phyloP scores from a whole-genome alignment of 2,888 invertebrate species.

The Drosophila eohydei region DNA sequence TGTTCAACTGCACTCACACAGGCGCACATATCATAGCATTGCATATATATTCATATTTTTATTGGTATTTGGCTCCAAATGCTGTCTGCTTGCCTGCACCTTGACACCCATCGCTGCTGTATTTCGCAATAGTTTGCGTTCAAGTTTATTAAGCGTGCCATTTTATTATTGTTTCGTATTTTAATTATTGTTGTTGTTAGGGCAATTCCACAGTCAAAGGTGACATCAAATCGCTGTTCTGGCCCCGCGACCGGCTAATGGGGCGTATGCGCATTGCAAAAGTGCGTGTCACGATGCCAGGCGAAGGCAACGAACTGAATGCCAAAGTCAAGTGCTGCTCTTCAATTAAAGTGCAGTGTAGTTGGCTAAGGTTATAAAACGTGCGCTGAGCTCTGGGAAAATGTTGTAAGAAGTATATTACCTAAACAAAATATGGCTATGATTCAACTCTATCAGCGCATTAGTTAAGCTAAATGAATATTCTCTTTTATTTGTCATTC shows the following conservation, averaged over 20 bases:
- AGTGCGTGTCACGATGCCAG: constrained; percentile 60
- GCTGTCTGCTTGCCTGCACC: constrained; percentile 41
- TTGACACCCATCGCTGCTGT: constrained; percentile 63
- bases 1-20: constrained; percentile 33
- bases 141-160: constrained; percentile 28
- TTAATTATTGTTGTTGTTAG: constrained; percentile 16
- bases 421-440: neutral
- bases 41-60: constrained; percentile 37
- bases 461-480: neutral
- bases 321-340: constrained; percentile 37
- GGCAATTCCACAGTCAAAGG: constrained; percentile 36
- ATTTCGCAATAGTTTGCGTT: constrained; percentile 3
- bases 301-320: constrained; percentile 16
- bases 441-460: neutral
- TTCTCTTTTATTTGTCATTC: neutral
- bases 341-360: constrained; percentile 1
- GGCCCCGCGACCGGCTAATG: constrained; percentile 36
- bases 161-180: constrained; percentile 6
- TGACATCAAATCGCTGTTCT: constrained; percentile 45
- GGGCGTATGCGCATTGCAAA: constrained; percentile 58
- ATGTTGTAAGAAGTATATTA: neutral
- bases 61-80: constrained; percentile 17
- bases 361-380: neutral
- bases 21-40: constrained; percentile 2
- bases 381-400: neutral